Evolutionary conservation across 1,140 invertebrate genomes (phyloP), one percentile per base, ranked within the genome.

Genomic region (Cyrtorhinus lividipennis): DNA sequence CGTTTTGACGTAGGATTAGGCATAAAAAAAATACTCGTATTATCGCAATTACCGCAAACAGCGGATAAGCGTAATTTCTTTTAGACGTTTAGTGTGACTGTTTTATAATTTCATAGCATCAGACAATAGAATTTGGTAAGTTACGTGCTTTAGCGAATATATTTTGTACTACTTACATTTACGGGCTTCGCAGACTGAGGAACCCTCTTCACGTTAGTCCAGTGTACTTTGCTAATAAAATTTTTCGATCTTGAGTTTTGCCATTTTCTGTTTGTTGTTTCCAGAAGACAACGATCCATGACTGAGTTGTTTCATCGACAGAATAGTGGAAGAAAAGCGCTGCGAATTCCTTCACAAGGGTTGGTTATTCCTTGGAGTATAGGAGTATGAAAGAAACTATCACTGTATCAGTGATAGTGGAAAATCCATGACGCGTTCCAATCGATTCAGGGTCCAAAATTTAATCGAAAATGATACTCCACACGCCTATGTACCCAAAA

Each of bases 171-270:
- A 53, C 20, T 13, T 53, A 38, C 30, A 8, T 10, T 53, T 15
- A 53, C 20, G 48, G 48, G 48, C 48, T 53, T 53, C 5, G 48
- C 48, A 53, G 20, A 13, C 10, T 12, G 10, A 20, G 20, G 20
- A 13, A 20, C 48, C 48, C 48, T 22, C 20, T 53, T 53, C 48
- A 53, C 10, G 5, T 46, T 62, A 62, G 61, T 46, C 61, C 45
- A 62, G n/a, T 62, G 61, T 62, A 62, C 38, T 62, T 62, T 62
- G 61, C 61, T 62, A 62, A 62, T 62, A 62, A 62, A 62, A 62
- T 48, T 38, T 38, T 8, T 38, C 30, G 30, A 15, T 8, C 30
- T 8, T 38, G 30, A 38, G n/a, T n/a, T n/a, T n/a, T n/a, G n/a
- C n/a, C n/a, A n/a, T n/a, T n/a, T n/a, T n/a, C n/a, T n/a, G n/a